Percentiles rank a stretch among this genome's conserved stretches.
These are phyloP conservation scores for Chrysolina haemoptera DNA, from an alignment of 2,888 invertebrate species.

Conservation along the genomic window DNA sequence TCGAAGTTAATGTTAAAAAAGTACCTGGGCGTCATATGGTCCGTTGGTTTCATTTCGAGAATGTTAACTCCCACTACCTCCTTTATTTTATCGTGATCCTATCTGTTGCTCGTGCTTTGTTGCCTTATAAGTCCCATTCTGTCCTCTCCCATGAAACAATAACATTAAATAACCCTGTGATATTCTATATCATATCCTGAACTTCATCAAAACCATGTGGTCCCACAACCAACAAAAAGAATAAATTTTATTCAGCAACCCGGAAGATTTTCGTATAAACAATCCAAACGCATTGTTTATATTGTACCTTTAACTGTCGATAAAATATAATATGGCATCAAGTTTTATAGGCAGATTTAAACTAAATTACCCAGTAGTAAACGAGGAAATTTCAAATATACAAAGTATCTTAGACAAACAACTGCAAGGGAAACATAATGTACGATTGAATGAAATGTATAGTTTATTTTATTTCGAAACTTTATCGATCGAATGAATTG, in stretches of 20 bases:
- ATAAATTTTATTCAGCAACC: conserved; percentile 29
- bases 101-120: too few relatives aligned
- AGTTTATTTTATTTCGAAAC: conserved; percentile 32
- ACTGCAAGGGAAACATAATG: conserved; percentile 14
- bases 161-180: neutral
- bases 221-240: neutral
- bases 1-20: too few relatives aligned
- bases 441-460: conserved; percentile 28
- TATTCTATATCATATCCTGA: neutral
- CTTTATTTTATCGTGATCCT: too few relatives aligned
- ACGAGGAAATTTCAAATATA: conserved; percentile 48
- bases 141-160: too few relatives aligned
- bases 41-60: too few relatives aligned
- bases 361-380: conserved; percentile 49
- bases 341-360: conserved; percentile 54
- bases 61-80: too few relatives aligned
- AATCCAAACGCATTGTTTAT: conserved; percentile 35
- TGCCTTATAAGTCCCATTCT: too few relatives aligned
- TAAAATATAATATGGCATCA: conserved; percentile 57
- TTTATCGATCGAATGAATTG: conserved; percentile 33
- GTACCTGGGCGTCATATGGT: too few relatives aligned
- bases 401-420: conserved; percentile 50
- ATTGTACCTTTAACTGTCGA: conserved; percentile 54
- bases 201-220: neutral
- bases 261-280: conserved; percentile 33